These are phyloP conservation scores for Saxicola maurus DNA, from an alignment of 2,797 vertebrate species.

Conservation along the genomic window DNA sequence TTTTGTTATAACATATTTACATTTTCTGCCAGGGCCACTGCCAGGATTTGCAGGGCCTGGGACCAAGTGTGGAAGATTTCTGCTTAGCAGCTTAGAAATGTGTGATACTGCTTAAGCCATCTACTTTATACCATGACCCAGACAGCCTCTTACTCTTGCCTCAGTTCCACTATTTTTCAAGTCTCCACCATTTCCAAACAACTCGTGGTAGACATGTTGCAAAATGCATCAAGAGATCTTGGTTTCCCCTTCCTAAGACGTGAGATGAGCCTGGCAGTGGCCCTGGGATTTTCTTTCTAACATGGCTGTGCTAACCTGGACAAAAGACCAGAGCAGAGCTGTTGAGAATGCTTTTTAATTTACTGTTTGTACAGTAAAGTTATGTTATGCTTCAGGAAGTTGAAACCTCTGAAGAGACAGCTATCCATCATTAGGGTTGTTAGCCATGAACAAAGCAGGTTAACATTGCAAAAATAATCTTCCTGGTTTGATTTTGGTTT, in stretches of 20 bases:
- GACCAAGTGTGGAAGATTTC: not conserved
- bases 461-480: not conserved
- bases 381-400: not conserved
- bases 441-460: not conserved
- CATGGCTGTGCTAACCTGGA: slow-evolving; percentile 39
- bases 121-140: not conserved
- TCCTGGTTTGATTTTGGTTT: not conserved
- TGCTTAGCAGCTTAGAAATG: not conserved
- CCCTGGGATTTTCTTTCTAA: slow-evolving; percentile 50
- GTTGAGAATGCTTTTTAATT: slow-evolving; percentile 15
- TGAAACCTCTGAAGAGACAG: not conserved
- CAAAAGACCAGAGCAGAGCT: not conserved
- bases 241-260: not conserved
- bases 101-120: not conserved
- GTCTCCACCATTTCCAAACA: not conserved
- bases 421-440: not conserved
- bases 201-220: accelerated
- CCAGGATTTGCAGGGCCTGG: slow-evolving; percentile 32
- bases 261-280: slow-evolving; percentile 42
- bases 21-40: slow-evolving; percentile 24
- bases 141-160: not conserved
- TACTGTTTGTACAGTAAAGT: not conserved
- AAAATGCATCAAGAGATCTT: not conserved
- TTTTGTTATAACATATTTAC: slow-evolving; percentile 19
- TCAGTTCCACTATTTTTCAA: not conserved